Evolutionary conservation across 2,888 invertebrate species (phyloP), one percentile per base, ranked within the genome.

Genomic region (Cylloceria caligata): DNA sequence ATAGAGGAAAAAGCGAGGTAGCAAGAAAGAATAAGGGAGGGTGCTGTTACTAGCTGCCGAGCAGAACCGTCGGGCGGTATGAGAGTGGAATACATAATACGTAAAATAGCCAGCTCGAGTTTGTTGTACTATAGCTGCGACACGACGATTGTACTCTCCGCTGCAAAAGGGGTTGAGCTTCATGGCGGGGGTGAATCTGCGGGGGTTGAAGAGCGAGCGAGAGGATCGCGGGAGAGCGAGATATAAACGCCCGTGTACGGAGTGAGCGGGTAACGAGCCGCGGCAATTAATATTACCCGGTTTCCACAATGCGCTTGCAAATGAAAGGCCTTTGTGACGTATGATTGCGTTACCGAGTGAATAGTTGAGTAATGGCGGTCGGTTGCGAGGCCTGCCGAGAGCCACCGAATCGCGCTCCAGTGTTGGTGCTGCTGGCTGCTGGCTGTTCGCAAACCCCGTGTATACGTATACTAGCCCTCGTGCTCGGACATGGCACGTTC

Each of bases 261-360:
- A 78, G 82, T 85, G 89, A 86, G 87, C 87, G 90, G 91, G 91
- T 92, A 92, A 92, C 92, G 92, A 92, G 92, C 92, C 90, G 89
- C 89, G 92, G 93, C 92, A 93, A 93, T 93, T 93, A 93, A 93
- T 93, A 93, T 93, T 91, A 89, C 89, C 87, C 89, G 91, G 91
- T 90, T 92, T 92, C 92, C 92, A 92, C 92, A 92, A 92, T 92
- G 92, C 92, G 91, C 92, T 92, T 92, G 92, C 92, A 92, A 92
- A 92, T 92, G 92, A 92, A 92, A 92, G 92, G 92, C 92, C 92
- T 92, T 92, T 92, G 92, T 92, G 92, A 92, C 92, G 92, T 92
- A 91, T 92, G 92, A 92, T 92, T 92, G 92, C 92, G 91, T 92
- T 91, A 91, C 90, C 92, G 90, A 91, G 92, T 92, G 92, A 92